Percentiles rank a stretch among this genome's conserved stretches.
phyloP scores from a whole-genome alignment of 2,888 invertebrate species.

The Zaprionus obscuricornis region DNA sequence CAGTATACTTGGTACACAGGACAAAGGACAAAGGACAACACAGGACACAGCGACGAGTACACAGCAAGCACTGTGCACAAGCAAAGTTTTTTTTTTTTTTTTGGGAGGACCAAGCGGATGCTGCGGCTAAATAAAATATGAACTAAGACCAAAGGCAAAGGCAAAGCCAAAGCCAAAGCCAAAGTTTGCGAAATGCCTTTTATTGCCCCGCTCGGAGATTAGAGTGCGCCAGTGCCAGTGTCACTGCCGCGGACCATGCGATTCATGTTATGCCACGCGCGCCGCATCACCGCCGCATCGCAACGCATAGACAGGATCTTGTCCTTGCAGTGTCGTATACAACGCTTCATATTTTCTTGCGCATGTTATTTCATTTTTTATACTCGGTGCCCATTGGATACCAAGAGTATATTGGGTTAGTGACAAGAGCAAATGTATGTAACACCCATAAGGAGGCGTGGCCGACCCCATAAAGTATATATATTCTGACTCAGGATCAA shows the following conservation, averaged over 20 bases:
- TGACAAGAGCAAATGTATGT: too few relatives aligned
- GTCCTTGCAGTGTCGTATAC: slow-evolving; percentile 9
- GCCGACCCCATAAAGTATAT: too few relatives aligned
- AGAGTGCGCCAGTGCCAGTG: slow-evolving; percentile 31
- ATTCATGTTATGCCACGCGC: background rate
- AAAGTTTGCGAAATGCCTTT: slow-evolving; percentile 69
- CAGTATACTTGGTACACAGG: too few relatives aligned
- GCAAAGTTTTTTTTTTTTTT: slow-evolving; percentile 29
- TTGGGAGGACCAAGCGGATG: slow-evolving; percentile 54
- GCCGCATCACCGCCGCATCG: slow-evolving; percentile 2
- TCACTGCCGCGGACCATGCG: background rate
- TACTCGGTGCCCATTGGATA: too few relatives aligned
- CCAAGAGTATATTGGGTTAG: too few relatives aligned
- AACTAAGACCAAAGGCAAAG: slow-evolving; percentile 63
- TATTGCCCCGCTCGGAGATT: slow-evolving; percentile 66
- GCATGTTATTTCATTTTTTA: too few relatives aligned
- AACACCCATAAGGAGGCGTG: too few relatives aligned
- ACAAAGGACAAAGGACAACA: too few relatives aligned
- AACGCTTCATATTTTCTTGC: slow-evolving; percentile 46
- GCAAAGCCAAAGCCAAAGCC: too few relatives aligned
- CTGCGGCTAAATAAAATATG: slow-evolving; percentile 71
- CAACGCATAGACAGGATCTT: background rate
- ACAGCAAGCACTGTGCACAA: slow-evolving; percentile 3
- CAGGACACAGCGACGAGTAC: too few relatives aligned
- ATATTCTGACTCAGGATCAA: too few relatives aligned